Conservation (phyloP, 2,888 invertebrate genomes). For the Scaptomyza tumidula region DNA sequence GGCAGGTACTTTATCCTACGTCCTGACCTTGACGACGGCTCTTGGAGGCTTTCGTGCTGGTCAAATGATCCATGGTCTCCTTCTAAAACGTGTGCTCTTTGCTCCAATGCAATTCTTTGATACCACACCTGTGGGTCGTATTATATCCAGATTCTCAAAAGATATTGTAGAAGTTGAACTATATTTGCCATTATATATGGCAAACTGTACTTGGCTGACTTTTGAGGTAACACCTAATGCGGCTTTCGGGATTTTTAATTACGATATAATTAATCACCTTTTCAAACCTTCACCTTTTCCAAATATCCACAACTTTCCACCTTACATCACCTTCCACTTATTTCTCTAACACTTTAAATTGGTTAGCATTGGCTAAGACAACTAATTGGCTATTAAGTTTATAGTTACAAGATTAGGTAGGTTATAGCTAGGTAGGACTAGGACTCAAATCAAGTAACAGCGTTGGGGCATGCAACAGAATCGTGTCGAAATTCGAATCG, state of each 20-base stretch:
- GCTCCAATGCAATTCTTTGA: conserved; percentile 87
- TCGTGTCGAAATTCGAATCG: conserved; percentile 24
- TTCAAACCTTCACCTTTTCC: no score
- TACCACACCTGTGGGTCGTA: conserved; percentile 87
- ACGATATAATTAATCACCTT: neutral
- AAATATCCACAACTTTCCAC: neutral
- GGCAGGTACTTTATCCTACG: conserved; percentile 88
- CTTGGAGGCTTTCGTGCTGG: conserved; percentile 85
- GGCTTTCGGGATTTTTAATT: no score
- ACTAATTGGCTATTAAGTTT: neutral
- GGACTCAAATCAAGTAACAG: conserved; percentile 49
- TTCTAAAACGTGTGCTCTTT: conserved; percentile 85
- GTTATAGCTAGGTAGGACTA: neutral
- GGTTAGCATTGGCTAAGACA: neutral
- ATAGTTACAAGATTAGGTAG: no score
- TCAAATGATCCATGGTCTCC: conserved; percentile 80
- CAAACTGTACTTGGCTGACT: conserved; percentile 84
- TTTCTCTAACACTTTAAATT: neutral
- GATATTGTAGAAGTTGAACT: conserved; percentile 84
- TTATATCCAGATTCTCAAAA: conserved; percentile 86
- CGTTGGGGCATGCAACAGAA: conserved; percentile 35
- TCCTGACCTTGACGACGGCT: conserved; percentile 88
- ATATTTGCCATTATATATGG: conserved; percentile 84
- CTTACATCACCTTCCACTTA: no score
- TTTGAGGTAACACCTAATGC: conserved; percentile 43